These are phyloP conservation scores for Vireo griseus DNA, from an alignment of 2,797 vertebrate genomes.

Conservation along the genomic window DNA sequence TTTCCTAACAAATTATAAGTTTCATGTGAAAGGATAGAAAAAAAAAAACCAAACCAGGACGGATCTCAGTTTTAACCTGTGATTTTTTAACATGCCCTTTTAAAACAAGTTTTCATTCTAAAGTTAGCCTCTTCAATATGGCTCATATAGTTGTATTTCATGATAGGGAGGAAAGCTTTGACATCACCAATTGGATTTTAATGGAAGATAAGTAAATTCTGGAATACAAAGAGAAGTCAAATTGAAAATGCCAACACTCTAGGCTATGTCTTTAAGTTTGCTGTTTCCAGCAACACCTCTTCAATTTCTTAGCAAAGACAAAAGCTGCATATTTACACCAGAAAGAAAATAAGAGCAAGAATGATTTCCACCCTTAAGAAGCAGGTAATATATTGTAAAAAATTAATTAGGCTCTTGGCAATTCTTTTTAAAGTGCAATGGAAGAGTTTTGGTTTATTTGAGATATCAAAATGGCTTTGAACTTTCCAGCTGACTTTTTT, in stretches of 20 bases:
- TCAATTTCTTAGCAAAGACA: not conserved
- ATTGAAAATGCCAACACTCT: not conserved
- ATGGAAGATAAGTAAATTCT: not conserved
- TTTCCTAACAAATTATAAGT: not conserved
- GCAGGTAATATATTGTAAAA: not conserved
- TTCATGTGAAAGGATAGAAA: not conserved
- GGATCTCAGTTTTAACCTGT: not conserved
- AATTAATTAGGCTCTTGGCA: not conserved
- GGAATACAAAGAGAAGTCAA: not conserved
- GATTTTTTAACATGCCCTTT: not conserved
- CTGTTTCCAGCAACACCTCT: not conserved
- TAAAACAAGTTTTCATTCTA: not conserved
- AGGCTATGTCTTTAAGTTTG: not conserved
- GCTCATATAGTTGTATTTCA: not conserved
- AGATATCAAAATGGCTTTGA: not conserved
- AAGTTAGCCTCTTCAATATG: not conserved
- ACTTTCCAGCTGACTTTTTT: not conserved
- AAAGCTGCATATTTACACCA: not conserved
- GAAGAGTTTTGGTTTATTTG: not conserved
- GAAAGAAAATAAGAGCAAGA: not conserved
- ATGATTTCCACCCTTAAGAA: not conserved
- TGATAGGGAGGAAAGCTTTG: not conserved
- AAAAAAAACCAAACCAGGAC: not conserved
- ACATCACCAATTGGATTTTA: not conserved
- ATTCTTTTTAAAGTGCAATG: not conserved